These are phyloP conservation scores for Tortricodes alternella DNA, from an alignment of 2,888 invertebrate species.

Conservation along the genomic window DNA sequence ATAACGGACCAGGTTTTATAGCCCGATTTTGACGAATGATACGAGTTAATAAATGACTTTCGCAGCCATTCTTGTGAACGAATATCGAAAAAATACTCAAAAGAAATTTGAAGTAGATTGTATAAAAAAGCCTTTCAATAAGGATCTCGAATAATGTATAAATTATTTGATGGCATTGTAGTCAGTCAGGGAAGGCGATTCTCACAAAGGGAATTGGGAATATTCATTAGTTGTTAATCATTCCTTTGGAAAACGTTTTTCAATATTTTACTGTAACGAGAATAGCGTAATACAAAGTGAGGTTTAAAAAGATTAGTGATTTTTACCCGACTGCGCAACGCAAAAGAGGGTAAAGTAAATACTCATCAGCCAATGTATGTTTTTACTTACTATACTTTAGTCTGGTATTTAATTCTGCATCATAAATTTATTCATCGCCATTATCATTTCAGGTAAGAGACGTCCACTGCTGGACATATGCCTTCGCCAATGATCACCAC, in stretches of 20 bases:
- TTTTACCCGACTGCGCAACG: too few species aligned
- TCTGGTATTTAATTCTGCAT: too few species aligned
- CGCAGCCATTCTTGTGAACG: background rate
- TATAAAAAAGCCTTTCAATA: background rate
- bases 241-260: background rate
- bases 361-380: too few species aligned
- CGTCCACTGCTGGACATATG: too few species aligned
- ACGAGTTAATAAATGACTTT: constrained; percentile 10
- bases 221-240: constrained; percentile 1
- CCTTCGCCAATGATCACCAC: too few species aligned
- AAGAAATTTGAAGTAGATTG: background rate
- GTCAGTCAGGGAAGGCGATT: constrained; percentile 3
- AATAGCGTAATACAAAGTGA: too few species aligned
- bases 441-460: too few species aligned
- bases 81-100: background rate
- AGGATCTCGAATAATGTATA: background rate
- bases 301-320: too few species aligned
- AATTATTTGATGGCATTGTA: constrained; percentile 13
- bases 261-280: too few species aligned
- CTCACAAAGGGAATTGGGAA: constrained; percentile 18
- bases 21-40: constrained; percentile 24
- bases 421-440: too few species aligned
- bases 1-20: constrained; percentile 19
- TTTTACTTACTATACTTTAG: too few species aligned
- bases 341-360: too few species aligned